Evolutionary conservation across 2,797 vertebrate species (phyloP), one percentile per base, ranked within the genome.

Genomic region (Pseudochirops corinnae): DNA sequence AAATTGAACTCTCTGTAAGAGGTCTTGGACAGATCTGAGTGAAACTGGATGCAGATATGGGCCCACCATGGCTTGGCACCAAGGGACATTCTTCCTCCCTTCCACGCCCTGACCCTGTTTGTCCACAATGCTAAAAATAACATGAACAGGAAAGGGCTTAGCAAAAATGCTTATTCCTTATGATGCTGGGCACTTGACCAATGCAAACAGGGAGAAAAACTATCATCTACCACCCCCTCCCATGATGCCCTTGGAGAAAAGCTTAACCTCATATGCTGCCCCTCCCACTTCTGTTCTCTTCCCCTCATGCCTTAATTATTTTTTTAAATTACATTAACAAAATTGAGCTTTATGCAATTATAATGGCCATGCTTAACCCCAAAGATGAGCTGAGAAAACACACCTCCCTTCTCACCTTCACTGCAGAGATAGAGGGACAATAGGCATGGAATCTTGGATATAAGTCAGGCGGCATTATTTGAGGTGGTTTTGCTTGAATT

Each of bases 101-200:
- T 82, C 74, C 74, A 87, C 74, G 10, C 74, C 74, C 74, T 87
- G 21, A 50, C 74, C 39, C 74, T 87, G 74, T 87, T 87, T 87
- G 74, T 46, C 39, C 74, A 87, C 74, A 87, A 87, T 50, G 74
- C 74, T 87, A 87, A 87, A 82, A 87, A 87, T 87, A 87, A 26
- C 74, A 87, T 50, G 74, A 87, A 87, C 74, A 46, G 74, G 74
- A 87, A 87, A 87, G 74, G 39, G 39, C 74, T 87, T 87, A 87
- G 74, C 74, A 87, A 87, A 87, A 87, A 87, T 87, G 74, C 74
- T 87, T 87, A 87, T 87, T 87, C 74, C 74, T 87, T 87, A 87
- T 87, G 74, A 87, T 87, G 74, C 74, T 46, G 74, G 74, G 74
- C 74, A 87, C 74, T 50, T 87, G 39, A 87, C 74, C 74, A 87